A percentile compares a stretch with the other conserved stretches of the same genome.
Conservation (phyloP, 1,140 invertebrate species). For the Neodiprion lecontei region DNA sequence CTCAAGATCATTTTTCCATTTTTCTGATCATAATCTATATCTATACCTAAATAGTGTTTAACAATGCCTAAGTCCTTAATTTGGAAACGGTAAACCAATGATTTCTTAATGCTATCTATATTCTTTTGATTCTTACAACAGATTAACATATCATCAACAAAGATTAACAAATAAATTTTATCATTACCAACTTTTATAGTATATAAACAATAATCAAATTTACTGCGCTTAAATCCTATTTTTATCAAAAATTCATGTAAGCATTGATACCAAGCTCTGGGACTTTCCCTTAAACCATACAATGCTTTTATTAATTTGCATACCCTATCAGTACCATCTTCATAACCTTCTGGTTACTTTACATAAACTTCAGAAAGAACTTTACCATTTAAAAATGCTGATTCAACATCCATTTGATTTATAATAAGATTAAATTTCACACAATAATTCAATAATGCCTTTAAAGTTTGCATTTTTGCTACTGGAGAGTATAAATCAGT, state of each 20-base stretch:
- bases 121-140: constrained; percentile 28
- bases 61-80: constrained; percentile 47
- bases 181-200: constrained; percentile 34
- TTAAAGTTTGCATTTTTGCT: constrained; percentile 27
- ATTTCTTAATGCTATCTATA: constrained; percentile 39
- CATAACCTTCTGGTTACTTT: constrained; percentile 50
- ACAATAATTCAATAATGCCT: constrained; percentile 43
- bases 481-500: constrained; percentile 46
- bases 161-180: constrained; percentile 32
- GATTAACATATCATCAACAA: constrained; percentile 27
- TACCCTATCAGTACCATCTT: constrained; percentile 36
- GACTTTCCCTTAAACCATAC: constrained; percentile 36
- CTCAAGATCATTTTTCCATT: constrained; percentile 39
- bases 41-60: constrained; percentile 33
- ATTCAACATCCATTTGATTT: constrained; percentile 51
- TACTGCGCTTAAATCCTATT: constrained; percentile 21
- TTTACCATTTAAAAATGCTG: constrained; percentile 51
- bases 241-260: constrained; percentile 35
- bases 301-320: constrained; percentile 37
- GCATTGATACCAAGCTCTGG: constrained; percentile 42
- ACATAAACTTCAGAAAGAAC: constrained; percentile 54
- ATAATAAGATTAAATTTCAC: constrained; percentile 40
- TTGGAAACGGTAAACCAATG: constrained; percentile 42
- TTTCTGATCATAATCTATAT: constrained; percentile 43
- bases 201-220: constrained; percentile 27